Evolutionary conservation across 2,797 vertebrate species (phyloP).

Genomic region (Hafferia zeledoni): DNA sequence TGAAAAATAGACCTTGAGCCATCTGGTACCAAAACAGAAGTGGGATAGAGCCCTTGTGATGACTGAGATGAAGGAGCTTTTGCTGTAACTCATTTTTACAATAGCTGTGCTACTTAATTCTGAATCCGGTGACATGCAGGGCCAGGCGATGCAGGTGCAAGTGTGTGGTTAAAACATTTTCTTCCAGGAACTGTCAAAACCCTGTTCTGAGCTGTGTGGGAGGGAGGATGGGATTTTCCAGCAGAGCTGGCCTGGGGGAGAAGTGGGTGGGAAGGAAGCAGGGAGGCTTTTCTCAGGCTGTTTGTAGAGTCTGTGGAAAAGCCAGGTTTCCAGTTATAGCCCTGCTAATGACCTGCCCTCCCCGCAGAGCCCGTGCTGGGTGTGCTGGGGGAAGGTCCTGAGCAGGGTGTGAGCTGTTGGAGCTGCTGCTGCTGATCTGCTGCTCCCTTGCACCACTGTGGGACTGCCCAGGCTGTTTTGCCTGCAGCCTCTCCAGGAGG

Average conservation of each 20-base stretch:
- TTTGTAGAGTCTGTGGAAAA: background rate
- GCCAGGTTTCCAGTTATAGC: background rate
- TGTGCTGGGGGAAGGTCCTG: background rate
- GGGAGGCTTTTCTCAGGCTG: background rate
- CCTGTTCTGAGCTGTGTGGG: background rate
- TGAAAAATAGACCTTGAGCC: conserved; percentile 64
- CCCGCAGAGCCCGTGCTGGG: accelerated
- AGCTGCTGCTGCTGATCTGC: background rate
- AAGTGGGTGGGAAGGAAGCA: conserved; percentile 41
- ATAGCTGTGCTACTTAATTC: conserved; percentile 48
- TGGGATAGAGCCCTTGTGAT: conserved; percentile 28
- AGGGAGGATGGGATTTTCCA: conserved; percentile 43
- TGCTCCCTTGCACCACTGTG: accelerated
- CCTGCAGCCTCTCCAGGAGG: background rate
- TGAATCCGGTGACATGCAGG: background rate
- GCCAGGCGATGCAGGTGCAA: conserved; percentile 19
- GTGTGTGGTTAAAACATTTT: conserved; percentile 3
- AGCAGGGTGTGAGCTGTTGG: background rate
- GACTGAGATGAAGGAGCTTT: conserved; percentile 50
- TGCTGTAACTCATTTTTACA: conserved; percentile 44
- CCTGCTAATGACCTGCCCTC: background rate
- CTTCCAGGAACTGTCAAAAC: background rate
- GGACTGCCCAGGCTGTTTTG: background rate
- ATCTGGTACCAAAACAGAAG: conserved; percentile 63
- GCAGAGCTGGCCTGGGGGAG: conserved; percentile 6